phyloP scores from a whole-genome alignment of 2,888 invertebrate genomes.

The Campoplex capitator region DNA sequence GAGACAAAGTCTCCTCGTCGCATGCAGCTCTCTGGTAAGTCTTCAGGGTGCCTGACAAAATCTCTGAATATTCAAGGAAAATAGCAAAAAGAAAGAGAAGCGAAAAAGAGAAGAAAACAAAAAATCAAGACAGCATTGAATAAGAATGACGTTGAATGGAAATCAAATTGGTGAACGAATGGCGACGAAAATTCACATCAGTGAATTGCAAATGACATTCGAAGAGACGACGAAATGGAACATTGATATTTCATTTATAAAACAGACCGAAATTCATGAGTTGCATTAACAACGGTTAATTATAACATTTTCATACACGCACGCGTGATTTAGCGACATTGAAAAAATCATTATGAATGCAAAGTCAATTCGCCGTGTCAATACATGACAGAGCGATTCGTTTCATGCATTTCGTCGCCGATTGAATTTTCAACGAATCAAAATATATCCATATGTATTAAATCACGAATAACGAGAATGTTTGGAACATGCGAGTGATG shows the following conservation, averaged over 20 bases:
- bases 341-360: not conserved
- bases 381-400: not conserved
- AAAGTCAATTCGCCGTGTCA: not conserved
- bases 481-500: not conserved
- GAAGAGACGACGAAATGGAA: not conserved
- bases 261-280: not conserved
- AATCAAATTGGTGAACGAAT: conserved; percentile 17
- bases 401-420: not conserved
- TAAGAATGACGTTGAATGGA: conserved; percentile 17
- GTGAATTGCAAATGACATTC: conserved; percentile 13
- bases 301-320: not conserved
- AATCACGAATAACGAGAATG: not conserved
- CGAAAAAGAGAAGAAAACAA: conserved; percentile 9
- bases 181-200: not conserved
- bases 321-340: not conserved
- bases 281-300: not conserved
- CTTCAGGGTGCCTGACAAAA: conserved; percentile 95
- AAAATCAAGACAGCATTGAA: conserved; percentile 1
- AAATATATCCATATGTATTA: not conserved
- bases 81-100: conserved; percentile 10
- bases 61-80: conserved; percentile 87
- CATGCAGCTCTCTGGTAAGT: conserved; percentile 97
- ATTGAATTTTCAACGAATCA: not conserved
- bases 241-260: not conserved
- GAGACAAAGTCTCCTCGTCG: conserved; percentile 94